Evolutionary conservation across 2,888 invertebrate genomes (phyloP), one percentile per base, ranked within the genome.

Genomic region (Xanthia icteritia): DNA sequence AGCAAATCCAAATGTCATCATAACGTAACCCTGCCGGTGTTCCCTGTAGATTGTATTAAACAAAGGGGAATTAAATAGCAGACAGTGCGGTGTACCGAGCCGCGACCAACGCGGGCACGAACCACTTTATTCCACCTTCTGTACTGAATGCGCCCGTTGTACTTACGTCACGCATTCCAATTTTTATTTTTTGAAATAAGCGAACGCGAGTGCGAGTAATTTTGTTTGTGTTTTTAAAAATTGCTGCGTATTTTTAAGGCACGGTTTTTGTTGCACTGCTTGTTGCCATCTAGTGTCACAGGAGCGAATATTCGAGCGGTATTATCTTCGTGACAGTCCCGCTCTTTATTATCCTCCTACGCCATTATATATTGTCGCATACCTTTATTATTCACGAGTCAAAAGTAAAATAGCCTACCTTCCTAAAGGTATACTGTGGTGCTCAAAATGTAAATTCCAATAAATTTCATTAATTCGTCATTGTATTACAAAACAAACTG

Each of bases 41-140:
- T 93, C 92, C 90, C 90, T 85, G 94, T 94, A 93, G 94, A 94
- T 94, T 93, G 92, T 93, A 93, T 93, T 94, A 93, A 93, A 93
- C 93, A 94, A 94, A 94, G 92, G 93, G 90, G 93, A 91, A 94
- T 94, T 94, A 94, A 93, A 93, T 91, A 92, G 92, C 91, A 93
- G 92, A 93, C 92, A 93, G 92, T 89, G 92, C 89, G 92, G 92
- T 86, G 92, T 90, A 91, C 92, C 92, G 92, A 94, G 90, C 92
- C 92, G 91, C 91, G 91, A 93, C 92, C 91, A 89, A 90, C 90
- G 88, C 88, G 90, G 90, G 89, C 88, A 90, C 89, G 90, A 90
- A 90, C 91, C 92, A 92, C 92, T 93, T 93, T 92, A 92, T 91
- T 90, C 87, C 86, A 90, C 88, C 89, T 89, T 83, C 86, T 86